phyloP scores from a whole-genome alignment of 2,797 vertebrate species.

The Anolis apletophallus region DNA sequence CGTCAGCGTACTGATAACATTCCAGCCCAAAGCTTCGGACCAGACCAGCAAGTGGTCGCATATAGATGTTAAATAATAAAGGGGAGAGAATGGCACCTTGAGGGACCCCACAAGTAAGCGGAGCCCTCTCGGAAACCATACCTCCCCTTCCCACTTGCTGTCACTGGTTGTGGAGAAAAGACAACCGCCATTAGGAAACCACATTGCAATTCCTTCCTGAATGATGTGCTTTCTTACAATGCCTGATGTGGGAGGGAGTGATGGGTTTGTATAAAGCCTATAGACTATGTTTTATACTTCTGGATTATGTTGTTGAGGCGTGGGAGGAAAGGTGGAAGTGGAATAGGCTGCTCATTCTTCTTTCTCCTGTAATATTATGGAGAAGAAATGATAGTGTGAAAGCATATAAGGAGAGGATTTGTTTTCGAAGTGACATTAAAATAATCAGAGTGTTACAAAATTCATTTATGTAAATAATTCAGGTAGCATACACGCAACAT shows the following conservation, averaged over 20 bases:
- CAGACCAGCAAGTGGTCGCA: no score
- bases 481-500: constrained; percentile 4
- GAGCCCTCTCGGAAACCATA: no score
- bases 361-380: background rate
- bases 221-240: no score
- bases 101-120: no score
- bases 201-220: background rate
- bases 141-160: no score
- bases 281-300: background rate
- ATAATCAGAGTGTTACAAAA: background rate
- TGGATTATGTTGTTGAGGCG: background rate
- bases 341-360: background rate
- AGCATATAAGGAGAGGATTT: background rate
- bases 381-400: background rate
- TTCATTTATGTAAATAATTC: background rate
- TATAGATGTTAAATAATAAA: no score
- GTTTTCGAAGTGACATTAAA: background rate
- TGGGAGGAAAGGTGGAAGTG: background rate
- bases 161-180: no score
- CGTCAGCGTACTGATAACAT: no score
- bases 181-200: background rate
- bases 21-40: no score
- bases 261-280: background rate
- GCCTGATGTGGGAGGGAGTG: no score
- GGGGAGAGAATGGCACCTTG: no score